Base-by-base conservation (phyloP, 1,140 invertebrate species). In the Drosophila parvula region DNA sequence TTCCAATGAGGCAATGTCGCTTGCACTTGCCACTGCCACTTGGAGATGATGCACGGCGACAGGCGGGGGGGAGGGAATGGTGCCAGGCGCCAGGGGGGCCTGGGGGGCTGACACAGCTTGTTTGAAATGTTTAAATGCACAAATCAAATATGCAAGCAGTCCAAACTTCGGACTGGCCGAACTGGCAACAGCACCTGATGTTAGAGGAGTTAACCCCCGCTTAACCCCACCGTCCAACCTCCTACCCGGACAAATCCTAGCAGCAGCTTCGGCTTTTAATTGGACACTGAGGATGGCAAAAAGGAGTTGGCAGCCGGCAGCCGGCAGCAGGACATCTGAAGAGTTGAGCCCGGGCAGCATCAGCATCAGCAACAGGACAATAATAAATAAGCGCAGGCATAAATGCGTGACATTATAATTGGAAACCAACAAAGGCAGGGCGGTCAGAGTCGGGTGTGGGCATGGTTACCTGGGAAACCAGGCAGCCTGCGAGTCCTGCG, bases 91-190 rank as follows among this genome's bases (percentile, higher is more conserved):
- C 32, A 16, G 18, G 14, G 18, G 8, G 34, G 47, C 22, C 8
- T 22, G 18, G 55, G 9, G 10, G 43, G 43, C 40, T 41, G 70
- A 38, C 51, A 63, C 45, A 79, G 73, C 74, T 65, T 77, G 83
- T 88, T 86, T 86, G 71, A 89, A 86, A 86, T 86, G 82, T 86
- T 86, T 86, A 88, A 86, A 86, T 88, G 82, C 83, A 86, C 82
- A 86, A 86, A 86, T 86, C 82, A 86, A 86, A 86, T 86, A 86
- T 86, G 83, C 82, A 86, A 86, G 83, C 79, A 86, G 83, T 68
- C 83, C 70, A 50, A 57, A 50, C 51, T 50, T 9, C 40, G 41
- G 36, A 56, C 43, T 38, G 32, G 16, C 48, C 47, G 32, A n/a
- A 30, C 32, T 4, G 43, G 40, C 64, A 40, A 40, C 41, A 48